A percentile compares a stretch with the other conserved stretches of the same genome.
These are phyloP conservation scores for Nomada ruficornis DNA, from an alignment of 2,888 invertebrate species.

Conservation along the genomic window DNA sequence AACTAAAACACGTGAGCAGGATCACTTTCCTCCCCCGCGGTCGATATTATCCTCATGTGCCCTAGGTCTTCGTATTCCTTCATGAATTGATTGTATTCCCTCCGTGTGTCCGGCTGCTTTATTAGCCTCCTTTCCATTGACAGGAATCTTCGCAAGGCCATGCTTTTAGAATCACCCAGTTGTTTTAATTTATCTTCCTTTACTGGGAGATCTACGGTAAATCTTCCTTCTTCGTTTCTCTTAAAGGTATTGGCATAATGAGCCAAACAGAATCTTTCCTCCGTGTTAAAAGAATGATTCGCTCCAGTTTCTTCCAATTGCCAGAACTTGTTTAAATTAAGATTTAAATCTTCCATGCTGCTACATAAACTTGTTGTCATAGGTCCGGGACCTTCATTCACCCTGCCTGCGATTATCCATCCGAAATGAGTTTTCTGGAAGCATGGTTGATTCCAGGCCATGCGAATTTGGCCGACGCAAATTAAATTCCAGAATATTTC, in stretches of 20 bases:
- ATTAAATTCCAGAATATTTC: conserved; percentile 4
- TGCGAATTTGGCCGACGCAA: neutral
- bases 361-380: neutral
- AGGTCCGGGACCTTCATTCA: neutral
- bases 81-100: neutral
- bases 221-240: neutral
- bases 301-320: neutral
- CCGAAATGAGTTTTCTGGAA: neutral
- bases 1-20: neutral
- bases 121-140: neutral
- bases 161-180: neutral
- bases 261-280: neutral
- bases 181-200: neutral
- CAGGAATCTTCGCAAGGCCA: neutral
- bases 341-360: neutral
- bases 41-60: neutral
- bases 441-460: neutral
- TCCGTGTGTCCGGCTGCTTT: neutral
- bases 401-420: neutral
- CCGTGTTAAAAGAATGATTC: neutral
- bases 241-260: neutral
- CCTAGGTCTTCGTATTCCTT: neutral
- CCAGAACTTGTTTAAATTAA: neutral
- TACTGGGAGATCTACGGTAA: neutral
- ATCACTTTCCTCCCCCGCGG: neutral